These are phyloP conservation scores for Caenorhabditis sp. DNA, from an alignment of 2,888 invertebrate species.

Conservation along the genomic window DNA sequence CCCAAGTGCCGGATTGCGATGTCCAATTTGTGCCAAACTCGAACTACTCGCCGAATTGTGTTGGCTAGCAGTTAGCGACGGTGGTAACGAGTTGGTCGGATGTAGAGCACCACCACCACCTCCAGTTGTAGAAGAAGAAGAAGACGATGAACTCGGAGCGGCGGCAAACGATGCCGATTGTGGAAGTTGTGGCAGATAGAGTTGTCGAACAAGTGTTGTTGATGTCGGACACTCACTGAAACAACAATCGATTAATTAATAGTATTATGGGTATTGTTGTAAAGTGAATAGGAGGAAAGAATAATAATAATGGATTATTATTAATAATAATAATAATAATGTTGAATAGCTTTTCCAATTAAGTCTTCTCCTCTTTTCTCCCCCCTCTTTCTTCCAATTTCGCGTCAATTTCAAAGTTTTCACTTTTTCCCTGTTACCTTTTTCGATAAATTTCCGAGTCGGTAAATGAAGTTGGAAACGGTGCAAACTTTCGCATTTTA, in stretches of 20 bases:
- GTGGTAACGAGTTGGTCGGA: slow-evolving; percentile 17
- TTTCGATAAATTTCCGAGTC: background rate
- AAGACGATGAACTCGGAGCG: slow-evolving; percentile 24
- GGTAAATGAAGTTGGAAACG: background rate
- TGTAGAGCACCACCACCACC: slow-evolving; percentile 5
- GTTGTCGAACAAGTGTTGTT: slow-evolving; percentile 37
- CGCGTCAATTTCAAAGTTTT: too few relatives aligned
- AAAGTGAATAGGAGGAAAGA: background rate
- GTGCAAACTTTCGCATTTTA: background rate
- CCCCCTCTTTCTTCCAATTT: too few relatives aligned
- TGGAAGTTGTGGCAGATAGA: slow-evolving; percentile 32
- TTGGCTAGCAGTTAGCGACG: slow-evolving; percentile 17
- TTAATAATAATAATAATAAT: background rate
- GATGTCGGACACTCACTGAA: slow-evolving; percentile 42
- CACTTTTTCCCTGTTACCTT: background rate
- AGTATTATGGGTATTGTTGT: background rate
- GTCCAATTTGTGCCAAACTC: slow-evolving; percentile 31
- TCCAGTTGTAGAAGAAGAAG: slow-evolving; percentile 7
- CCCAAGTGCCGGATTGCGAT: slow-evolving; percentile 38
- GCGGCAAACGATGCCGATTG: slow-evolving; percentile 42
- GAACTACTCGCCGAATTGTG: slow-evolving; percentile 35
- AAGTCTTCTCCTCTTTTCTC: too few relatives aligned
- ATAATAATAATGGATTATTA: background rate
- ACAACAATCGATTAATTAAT: background rate
- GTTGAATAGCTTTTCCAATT: too few relatives aligned